Base-by-base conservation (phyloP, 1,140 invertebrate genomes). In the Panagrolaimus sp. region DNA sequence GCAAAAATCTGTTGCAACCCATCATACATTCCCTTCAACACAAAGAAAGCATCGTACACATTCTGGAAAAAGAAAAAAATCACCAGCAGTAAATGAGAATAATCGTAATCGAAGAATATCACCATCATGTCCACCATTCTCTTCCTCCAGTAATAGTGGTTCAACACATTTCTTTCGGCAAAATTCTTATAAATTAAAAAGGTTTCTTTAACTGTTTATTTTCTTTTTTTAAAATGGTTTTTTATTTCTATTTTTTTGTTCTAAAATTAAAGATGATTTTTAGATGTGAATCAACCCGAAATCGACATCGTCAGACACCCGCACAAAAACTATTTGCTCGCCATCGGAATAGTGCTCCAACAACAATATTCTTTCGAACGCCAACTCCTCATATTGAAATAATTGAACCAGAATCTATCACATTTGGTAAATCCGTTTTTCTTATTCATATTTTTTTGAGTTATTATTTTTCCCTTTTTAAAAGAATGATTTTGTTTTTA, bases 261-360 rank as follows among this genome's bases (percentile, higher is more conserved):
- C 4, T 20, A 57, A 20, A 5, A 27, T 25, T 5, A 51, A 38
- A 31, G 42, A 13, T 20, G 42, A 31, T 66, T 66, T 51, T 8
- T 16, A 73, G 72, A 48, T 73, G 72, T 31, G 72, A 73, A 63
- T 73, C 72, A n/a, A 73, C 68, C 13, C 14, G 68, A 23, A 51
- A 53, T 48, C 67, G 72, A 5, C 53, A 45, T 1, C 71, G 38
- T 44, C 20, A 9, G 48, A 25, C 46, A 43, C 44, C 23, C 64
- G 68, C 9, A 20, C 66, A 42, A 31, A 20, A 53, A 16, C 48
- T 47, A 9, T 38, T 65, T 25, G 46, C 46, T 23, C 48, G 64
- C 53, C 70, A 73, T 27, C 20, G 72, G 27, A 73, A 73, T 42
- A 73, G 72, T 45, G 72, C 72, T 14, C 72, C 72, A 7, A 73